A percentile compares a stretch with the other conserved stretches of the same genome.
These are phyloP conservation scores for Chirona hameri DNA, from an alignment of 2,888 invertebrate species.

Conservation along the genomic window DNA sequence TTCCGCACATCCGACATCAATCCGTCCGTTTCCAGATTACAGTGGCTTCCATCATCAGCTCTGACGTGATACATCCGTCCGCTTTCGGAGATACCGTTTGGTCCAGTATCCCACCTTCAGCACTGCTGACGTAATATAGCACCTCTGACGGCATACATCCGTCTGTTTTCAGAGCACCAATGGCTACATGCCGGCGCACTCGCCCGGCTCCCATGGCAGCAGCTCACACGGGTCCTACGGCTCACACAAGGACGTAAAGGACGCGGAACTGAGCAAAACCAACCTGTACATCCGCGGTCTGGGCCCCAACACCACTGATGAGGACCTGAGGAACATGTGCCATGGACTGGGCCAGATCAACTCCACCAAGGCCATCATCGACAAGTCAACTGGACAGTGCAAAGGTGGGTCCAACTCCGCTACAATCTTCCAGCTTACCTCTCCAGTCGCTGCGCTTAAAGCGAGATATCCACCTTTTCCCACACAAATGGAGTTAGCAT, in stretches of 20 bases:
- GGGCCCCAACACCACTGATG: slow-evolving; percentile 91
- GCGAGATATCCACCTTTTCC: too few species aligned
- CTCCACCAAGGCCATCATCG: slow-evolving; percentile 99
- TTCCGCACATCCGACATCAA: too few species aligned
- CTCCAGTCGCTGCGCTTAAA: too few species aligned
- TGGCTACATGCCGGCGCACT: slow-evolving; percentile 24
- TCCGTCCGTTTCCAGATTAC: too few species aligned
- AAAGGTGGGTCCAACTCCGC: slow-evolving; percentile 79
- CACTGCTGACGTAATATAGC: background rate
- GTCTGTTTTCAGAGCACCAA: slow-evolving; percentile 5
- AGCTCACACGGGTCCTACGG: slow-evolving; percentile 36
- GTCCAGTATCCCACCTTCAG: too few species aligned
- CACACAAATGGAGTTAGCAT: too few species aligned
- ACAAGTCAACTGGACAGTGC: slow-evolving; percentile 99
- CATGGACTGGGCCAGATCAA: slow-evolving; percentile 97
- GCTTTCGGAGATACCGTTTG: too few species aligned
- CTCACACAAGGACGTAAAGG: slow-evolving; percentile 42
- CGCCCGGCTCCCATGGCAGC: slow-evolving; percentile 37
- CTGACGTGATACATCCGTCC: too few species aligned
- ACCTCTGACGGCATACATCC: background rate
- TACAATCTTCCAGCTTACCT: too few species aligned
- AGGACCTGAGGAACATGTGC: slow-evolving; percentile 95
- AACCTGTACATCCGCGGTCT: slow-evolving; percentile 97
- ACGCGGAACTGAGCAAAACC: slow-evolving; percentile 77
- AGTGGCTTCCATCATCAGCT: too few species aligned